Percentiles rank a stretch among this genome's conserved stretches.
These are phyloP conservation scores for Labrus mixtus DNA, from an alignment of 2,113 vertebrate species.

Conservation along the genomic window DNA sequence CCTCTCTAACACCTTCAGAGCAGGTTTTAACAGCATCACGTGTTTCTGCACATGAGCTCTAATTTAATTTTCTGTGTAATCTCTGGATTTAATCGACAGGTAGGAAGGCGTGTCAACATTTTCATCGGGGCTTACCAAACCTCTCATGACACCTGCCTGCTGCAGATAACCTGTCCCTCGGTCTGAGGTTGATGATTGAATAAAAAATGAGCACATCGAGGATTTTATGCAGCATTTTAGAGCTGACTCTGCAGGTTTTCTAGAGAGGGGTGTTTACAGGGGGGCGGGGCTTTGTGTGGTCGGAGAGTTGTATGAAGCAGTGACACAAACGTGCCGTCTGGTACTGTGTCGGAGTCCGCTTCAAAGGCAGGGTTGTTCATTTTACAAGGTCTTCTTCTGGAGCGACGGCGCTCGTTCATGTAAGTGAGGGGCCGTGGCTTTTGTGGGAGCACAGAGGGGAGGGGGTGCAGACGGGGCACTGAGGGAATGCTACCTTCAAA, in stretches of 20 bases:
- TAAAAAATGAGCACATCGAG: neutral
- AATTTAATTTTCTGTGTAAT: conserved; percentile 21
- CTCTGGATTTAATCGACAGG: neutral
- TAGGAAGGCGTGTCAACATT: neutral
- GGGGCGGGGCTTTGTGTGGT: no score
- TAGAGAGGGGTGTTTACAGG: no score
- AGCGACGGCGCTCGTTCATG: no score
- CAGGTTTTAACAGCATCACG: neutral
- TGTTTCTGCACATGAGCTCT: neutral
- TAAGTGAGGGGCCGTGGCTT: no score
- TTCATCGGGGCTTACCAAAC: neutral
- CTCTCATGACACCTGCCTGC: neutral
- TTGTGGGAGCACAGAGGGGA: no score
- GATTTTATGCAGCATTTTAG: neutral
- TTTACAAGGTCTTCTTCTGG: no score
- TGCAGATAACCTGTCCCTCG: neutral
- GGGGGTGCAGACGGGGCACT: no score
- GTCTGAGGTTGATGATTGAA: neutral
- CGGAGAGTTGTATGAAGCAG: no score
- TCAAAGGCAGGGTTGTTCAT: no score
- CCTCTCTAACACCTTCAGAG: neutral
- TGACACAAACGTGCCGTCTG: no score
- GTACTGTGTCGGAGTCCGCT: no score
- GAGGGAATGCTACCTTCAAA: no score
- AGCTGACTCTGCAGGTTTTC: neutral